These are phyloP conservation scores for Leptinotarsa juncta DNA, from an alignment of 2,888 invertebrate species.

Conservation along the genomic window DNA sequence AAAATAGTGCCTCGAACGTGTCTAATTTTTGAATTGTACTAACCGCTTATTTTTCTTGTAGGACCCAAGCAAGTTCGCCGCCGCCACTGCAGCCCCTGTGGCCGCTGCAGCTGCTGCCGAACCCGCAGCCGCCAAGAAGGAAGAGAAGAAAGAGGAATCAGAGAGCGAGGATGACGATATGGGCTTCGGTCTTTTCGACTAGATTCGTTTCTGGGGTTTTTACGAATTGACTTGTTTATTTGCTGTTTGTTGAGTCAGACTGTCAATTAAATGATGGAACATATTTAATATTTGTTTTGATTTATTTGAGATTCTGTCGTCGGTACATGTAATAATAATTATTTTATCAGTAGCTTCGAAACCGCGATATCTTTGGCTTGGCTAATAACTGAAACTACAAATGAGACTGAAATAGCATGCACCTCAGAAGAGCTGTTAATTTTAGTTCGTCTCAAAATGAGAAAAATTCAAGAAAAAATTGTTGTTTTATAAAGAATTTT, in stretches of 20 bases:
- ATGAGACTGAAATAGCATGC: too few relatives aligned
- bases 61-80: slow-evolving; percentile 95
- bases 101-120: slow-evolving; percentile 72
- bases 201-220: slow-evolving; percentile 56
- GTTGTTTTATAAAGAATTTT: too few relatives aligned
- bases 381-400: too few relatives aligned
- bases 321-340: too few relatives aligned
- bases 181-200: slow-evolving; percentile 97
- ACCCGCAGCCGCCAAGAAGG: slow-evolving; percentile 77
- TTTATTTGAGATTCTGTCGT: slow-evolving; percentile 1
- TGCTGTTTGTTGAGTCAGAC: slow-evolving; percentile 57
- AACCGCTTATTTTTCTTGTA: slow-evolving; percentile 14
- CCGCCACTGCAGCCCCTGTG: slow-evolving; percentile 70
- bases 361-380: too few relatives aligned
- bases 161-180: slow-evolving; percentile 96
- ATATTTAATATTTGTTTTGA: slow-evolving; percentile 11
- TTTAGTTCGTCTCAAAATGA: too few relatives aligned
- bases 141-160: slow-evolving; percentile 84
- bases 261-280: slow-evolving; percentile 51
- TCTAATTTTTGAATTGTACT: neutral
- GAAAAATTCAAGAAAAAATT: too few relatives aligned
- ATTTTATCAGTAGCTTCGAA: too few relatives aligned
- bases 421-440: too few relatives aligned
- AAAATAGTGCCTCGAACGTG: neutral
- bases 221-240: slow-evolving; percentile 43